Conservation (phyloP, 2,797 vertebrate species). For the Phataginus tetradactyla region DNA sequence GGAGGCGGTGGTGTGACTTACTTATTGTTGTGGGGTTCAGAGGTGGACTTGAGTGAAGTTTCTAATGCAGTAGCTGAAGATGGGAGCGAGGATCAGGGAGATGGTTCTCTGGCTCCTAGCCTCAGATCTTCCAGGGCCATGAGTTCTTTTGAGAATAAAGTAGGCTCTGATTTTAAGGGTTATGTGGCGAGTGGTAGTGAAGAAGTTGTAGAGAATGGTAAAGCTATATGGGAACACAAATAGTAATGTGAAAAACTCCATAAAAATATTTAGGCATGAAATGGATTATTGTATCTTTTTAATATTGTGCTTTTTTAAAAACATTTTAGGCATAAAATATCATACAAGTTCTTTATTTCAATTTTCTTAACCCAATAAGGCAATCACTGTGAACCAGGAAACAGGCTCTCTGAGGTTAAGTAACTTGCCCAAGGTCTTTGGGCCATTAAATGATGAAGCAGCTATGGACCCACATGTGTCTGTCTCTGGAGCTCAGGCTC, state of each 20-base stretch:
- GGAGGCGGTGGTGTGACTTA: neutral
- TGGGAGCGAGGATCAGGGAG: neutral
- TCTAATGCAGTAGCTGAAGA: neutral
- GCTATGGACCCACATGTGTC: neutral
- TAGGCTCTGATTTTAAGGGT: neutral
- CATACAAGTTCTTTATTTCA: neutral
- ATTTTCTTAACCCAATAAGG: neutral
- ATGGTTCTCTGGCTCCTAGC: neutral
- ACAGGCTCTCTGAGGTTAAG: neutral
- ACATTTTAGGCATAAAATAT: neutral
- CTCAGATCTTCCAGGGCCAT: neutral
- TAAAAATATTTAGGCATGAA: neutral
- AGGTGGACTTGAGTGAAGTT: neutral
- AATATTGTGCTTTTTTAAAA: neutral
- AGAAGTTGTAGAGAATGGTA: neutral
- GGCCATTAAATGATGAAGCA: neutral
- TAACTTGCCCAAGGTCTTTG: neutral
- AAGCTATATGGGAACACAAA: neutral
- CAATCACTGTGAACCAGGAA: constrained; percentile 1
- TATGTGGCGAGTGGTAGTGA: neutral
- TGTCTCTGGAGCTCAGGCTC: neutral
- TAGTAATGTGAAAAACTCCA: neutral
- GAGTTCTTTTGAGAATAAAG: neutral
- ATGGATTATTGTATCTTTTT: neutral
- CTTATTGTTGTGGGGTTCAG: neutral